Conservation (phyloP, 2,888 invertebrate species). For the Tetheella fluctuosa region DNA sequence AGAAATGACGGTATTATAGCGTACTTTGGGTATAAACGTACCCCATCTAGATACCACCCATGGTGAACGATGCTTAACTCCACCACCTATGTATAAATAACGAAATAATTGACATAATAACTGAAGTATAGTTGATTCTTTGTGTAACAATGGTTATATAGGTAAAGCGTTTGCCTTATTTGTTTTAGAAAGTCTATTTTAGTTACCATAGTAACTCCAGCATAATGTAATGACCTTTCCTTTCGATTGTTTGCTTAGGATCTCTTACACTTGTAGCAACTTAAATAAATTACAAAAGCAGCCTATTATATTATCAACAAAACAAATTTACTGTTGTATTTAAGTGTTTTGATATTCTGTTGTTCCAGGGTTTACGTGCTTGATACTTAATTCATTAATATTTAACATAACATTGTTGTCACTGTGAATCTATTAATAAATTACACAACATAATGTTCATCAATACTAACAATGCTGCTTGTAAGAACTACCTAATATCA, state of each 20-base stretch:
- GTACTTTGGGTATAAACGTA: background rate
- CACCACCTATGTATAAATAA: background rate
- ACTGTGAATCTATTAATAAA: background rate
- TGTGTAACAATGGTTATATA: background rate
- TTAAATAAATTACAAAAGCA: slow-evolving; percentile 7
- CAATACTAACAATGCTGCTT: no score
- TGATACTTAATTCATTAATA: background rate
- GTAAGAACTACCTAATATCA: background rate
- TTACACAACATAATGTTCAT: background rate
- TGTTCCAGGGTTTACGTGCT: background rate
- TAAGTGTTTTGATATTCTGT: slow-evolving; percentile 1
- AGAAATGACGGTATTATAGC: background rate
- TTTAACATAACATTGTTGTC: no score
- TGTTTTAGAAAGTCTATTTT: background rate
- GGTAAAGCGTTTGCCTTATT: background rate
- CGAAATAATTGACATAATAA: background rate
- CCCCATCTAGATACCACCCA: slow-evolving; percentile 5
- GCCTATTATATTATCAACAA: slow-evolving; percentile 7
- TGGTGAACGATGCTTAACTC: background rate
- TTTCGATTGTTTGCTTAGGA: slow-evolving; percentile 2
- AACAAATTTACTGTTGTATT: slow-evolving; percentile 7
- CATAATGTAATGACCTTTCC: slow-evolving; percentile 5
- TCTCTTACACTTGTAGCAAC: slow-evolving; percentile 9
- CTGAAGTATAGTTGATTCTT: background rate
- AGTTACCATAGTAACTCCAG: slow-evolving; percentile 5